Evolutionary conservation across 35 echinoderm and acorn worm genomes (phyloP), one percentile per base, ranked within the genome.

Genomic region (Heliocidaris tuberculata): DNA sequence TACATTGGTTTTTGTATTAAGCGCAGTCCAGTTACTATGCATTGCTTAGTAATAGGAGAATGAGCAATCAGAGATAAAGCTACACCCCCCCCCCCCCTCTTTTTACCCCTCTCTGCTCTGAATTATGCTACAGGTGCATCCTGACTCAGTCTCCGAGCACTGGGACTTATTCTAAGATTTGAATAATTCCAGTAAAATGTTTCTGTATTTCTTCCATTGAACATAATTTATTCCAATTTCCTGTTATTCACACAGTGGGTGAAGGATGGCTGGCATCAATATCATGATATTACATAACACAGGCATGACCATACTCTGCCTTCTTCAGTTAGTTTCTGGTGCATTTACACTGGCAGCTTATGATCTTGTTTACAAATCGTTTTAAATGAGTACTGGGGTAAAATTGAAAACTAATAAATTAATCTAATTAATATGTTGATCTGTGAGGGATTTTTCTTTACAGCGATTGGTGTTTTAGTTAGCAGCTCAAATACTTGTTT

Each of bases 161-260:
- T n/a, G 21, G 52, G 52, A 56, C 52, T 56, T 56, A 56, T 56
- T n/a, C 65, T 21, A 27, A 27, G 65, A 5, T 78, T 24, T 78
- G 3, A 78, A 78, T 27, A 19, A 78, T 17, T 78, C 27, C 7
- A 42, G 35, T 42, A 3, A 42, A 42, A 42, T 17, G 21, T n/a
- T 78, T 78, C 65, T 78, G 15, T 78, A 78, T 78, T n/a, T 78
- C 65, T 78, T 78, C 65, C 19, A 7, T 78, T 21, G 21, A n/a
- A 78, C 65, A n/a, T 78, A 78, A 78, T 78, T 78, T 78, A 21
- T 78, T 78, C 27, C 65, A 78, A 78, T 78, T 78, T 78, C 65
- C 65, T 78, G 65, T 78, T 78, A 21, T 78, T 78, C 27, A n/a
- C 65, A 78, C 17, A 78, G 1, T n/a, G 65, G 65, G 65, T 78